Conservation (phyloP, 2,113 vertebrate genomes). For the Orientallactaga bullata region DNA sequence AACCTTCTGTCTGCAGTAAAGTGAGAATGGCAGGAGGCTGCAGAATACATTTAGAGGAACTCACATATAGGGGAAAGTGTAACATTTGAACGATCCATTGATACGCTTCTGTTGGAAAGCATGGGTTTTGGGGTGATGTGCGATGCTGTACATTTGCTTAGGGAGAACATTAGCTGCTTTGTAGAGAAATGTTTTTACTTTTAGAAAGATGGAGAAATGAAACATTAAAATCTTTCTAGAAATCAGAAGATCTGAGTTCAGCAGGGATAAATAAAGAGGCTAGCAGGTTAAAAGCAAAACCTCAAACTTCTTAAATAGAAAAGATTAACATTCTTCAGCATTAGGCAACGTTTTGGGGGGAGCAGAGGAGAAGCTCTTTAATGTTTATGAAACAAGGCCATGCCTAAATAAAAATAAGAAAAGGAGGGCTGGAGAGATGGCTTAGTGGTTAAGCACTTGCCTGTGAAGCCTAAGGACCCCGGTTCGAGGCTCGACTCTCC, state of each 20-base stretch:
- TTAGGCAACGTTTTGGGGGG: conserved; percentile 65
- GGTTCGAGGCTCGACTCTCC: too few relatives aligned
- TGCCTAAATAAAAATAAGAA: conserved; percentile 65
- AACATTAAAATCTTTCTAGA: conserved; percentile 67
- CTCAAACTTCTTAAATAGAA: conserved; percentile 50
- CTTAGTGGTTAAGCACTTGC: too few relatives aligned
- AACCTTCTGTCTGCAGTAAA: conserved; percentile 84
- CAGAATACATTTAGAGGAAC: conserved; percentile 81
- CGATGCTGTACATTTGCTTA: conserved; percentile 62
- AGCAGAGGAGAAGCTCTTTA: conserved; percentile 39
- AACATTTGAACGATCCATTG: conserved; percentile 55
- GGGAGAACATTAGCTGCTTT: conserved; percentile 69
- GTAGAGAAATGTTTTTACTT: conserved; percentile 69
- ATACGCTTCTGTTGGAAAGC: conserved; percentile 58
- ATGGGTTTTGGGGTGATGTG: conserved; percentile 58
- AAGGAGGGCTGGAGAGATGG: too few relatives aligned
- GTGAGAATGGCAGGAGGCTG: conserved; percentile 86
- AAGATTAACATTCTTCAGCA: conserved; percentile 54
- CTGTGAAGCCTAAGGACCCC: too few relatives aligned
- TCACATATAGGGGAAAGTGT: conserved; percentile 35
- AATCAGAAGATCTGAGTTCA: conserved; percentile 66
- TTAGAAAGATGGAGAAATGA: conserved; percentile 70
- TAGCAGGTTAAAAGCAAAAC: conserved; percentile 54
- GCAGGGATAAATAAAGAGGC: conserved; percentile 63
- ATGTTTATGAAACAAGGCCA: conserved; percentile 38